phyloP scores from a whole-genome alignment of 2,113 vertebrate species.

The Lophotis ruficrista region DNA sequence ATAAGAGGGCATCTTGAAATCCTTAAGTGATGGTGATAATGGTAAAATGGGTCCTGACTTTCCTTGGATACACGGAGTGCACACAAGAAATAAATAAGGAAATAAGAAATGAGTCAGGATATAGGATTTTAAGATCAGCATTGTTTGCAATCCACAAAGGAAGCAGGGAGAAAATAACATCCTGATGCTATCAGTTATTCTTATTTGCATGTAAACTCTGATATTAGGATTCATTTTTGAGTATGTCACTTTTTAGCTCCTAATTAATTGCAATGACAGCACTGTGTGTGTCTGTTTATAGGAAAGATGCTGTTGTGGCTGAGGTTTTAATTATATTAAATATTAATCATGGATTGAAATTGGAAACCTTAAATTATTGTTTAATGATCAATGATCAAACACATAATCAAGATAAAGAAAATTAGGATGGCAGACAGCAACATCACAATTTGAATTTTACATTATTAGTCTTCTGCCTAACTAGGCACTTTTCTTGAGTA shows the following conservation, averaged over 20 bases:
- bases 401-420: slow-evolving; percentile 70
- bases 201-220: slow-evolving; percentile 58
- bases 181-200: neutral
- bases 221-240: slow-evolving; percentile 54
- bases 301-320: slow-evolving; percentile 16
- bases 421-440: slow-evolving; percentile 64
- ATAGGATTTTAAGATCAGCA: neutral
- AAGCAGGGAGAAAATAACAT: slow-evolving; percentile 50
- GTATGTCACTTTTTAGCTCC: slow-evolving; percentile 70
- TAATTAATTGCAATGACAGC: slow-evolving; percentile 74
- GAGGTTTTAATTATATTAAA: slow-evolving; percentile 74
- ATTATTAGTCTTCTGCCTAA: slow-evolving; percentile 77
- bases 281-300: neutral
- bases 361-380: slow-evolving; percentile 73
- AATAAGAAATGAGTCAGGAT: neutral
- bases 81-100: neutral
- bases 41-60: neutral
- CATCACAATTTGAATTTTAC: slow-evolving; percentile 59
- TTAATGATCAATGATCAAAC: slow-evolving; percentile 77
- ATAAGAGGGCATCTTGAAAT: slow-evolving; percentile 41
- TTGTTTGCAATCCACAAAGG: slow-evolving; percentile 29
- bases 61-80: neutral
- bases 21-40: neutral
- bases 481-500: slow-evolving; percentile 77
- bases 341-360: slow-evolving; percentile 65